Base-by-base conservation (phyloP, 2,888 invertebrate genomes). In the Drosophila monieri region DNA sequence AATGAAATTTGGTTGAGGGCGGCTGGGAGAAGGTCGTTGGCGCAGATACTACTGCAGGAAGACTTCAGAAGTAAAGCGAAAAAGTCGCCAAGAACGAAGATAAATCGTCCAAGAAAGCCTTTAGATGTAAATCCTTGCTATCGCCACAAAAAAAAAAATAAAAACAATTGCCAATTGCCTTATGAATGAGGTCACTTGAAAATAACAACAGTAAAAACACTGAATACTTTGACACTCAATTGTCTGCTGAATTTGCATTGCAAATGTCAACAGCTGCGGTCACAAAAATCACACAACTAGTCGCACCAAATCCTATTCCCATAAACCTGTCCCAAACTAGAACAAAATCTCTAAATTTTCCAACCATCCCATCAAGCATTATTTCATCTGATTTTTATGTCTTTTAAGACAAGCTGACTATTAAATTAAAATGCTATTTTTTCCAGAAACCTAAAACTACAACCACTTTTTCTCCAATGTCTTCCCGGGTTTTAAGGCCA, bases 241-340 rank as follows among this genome's bases (percentile, higher is more conserved):
- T 68, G 59, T 68, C 55, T 65, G 27, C 48, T 70, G 58, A 43
- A 88, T 88, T 81, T 86, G 86, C 85, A 88, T 54, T 81, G 80
- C 88, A 78, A 88, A 87, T 80, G 64, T 14, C 47, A 60, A 30
- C 60, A 61, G 60, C 30, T 48, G 60, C 60, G 60, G 47, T 27
- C 64, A 62, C 62, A 65, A 57, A 68, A 68, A n/a, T 62, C 32
- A 44, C 21, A 46, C 30, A 37, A 62, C 39, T 10, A 48, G 15
- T 39, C 21, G 21, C 21, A 3, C 4, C 21, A 4, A 23, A 23
- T 23, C 21, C 21, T 23, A 23, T 23, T 23, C 21, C 21, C 21
- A 23, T 23, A 23, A 23, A 23, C 21, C 4, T 23, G 21, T 52
- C 30, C 59, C 51, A 43, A 60, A 57, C 6, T 39, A 27, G 27